Evolutionary conservation across 2,888 invertebrate species (phyloP).

Genomic region (Apotomis capreana): DNA sequence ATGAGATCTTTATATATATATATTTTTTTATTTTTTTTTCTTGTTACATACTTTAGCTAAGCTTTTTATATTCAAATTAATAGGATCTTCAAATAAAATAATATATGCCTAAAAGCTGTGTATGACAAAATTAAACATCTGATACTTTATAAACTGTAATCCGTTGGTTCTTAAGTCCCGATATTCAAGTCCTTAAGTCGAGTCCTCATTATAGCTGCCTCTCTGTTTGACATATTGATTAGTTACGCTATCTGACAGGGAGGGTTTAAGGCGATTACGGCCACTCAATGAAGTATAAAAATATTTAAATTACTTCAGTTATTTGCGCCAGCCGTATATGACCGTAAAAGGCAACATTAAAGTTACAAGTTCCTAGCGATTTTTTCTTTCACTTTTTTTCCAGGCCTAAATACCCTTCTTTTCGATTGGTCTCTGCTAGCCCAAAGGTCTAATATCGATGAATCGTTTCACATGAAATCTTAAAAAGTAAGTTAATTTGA

Average conservation of each 20-base stretch:
- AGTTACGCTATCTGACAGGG: slow-evolving; percentile 37
- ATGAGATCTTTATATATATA: too few relatives aligned
- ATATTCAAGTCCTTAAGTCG: slow-evolving; percentile 17
- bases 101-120: background rate
- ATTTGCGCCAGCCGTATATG: slow-evolving; percentile 5
- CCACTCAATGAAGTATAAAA: slow-evolving; percentile 9
- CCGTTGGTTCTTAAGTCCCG: background rate
- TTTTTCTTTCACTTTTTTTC: too few relatives aligned
- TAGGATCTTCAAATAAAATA: too few relatives aligned
- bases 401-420: too few relatives aligned
- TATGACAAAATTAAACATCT: background rate
- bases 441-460: too few relatives aligned
- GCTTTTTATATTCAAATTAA: too few relatives aligned
- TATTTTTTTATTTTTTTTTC: too few relatives aligned
- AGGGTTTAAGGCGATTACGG: slow-evolving; percentile 32
- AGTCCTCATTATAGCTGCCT: slow-evolving; percentile 28
- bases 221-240: slow-evolving; percentile 41
- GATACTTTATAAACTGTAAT: background rate
- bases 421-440: too few relatives aligned
- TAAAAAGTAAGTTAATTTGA: too few relatives aligned
- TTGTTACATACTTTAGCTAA: too few relatives aligned
- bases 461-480: too few relatives aligned
- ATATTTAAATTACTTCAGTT: slow-evolving; percentile 7
- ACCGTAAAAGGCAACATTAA: background rate
- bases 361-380: background rate